Conservation (phyloP, 37 sponge, comb jelly and placozoan species). For the Bolinopsis microptera region DNA sequence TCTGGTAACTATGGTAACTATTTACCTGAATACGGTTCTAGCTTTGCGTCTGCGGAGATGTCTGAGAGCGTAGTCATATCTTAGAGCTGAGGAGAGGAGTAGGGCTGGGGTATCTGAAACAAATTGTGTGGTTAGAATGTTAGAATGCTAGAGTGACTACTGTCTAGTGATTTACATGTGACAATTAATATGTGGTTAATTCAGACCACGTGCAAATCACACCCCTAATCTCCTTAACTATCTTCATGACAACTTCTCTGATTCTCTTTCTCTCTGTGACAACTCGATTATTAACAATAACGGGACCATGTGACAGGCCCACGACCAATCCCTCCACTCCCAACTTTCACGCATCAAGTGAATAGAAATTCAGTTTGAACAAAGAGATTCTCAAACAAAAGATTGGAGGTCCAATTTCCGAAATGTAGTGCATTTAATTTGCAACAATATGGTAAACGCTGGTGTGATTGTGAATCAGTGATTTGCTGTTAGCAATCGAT, state of each 20-base stretch:
- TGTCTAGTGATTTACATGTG: no score
- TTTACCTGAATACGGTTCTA: constrained; percentile 56
- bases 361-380: background rate
- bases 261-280: background rate
- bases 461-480: background rate
- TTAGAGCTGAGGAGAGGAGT: constrained; percentile 25
- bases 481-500: background rate
- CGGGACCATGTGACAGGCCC: background rate
- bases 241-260: background rate
- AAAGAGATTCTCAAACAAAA: background rate
- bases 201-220: background rate
- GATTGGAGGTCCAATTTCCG: background rate
- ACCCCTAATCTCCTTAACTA: background rate
- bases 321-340: background rate
- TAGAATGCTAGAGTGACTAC: no score
- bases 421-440: background rate
- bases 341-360: background rate
- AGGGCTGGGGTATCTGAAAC: constrained; percentile 44
- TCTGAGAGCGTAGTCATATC: constrained; percentile 61
- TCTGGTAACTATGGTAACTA: no score
- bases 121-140: background rate
- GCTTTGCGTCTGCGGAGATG: constrained; percentile 58
- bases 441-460: background rate
- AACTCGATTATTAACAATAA: background rate
- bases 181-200: background rate